Conservation (phyloP, 2,113 vertebrate species). For the Urocynchramus pylzowi region DNA sequence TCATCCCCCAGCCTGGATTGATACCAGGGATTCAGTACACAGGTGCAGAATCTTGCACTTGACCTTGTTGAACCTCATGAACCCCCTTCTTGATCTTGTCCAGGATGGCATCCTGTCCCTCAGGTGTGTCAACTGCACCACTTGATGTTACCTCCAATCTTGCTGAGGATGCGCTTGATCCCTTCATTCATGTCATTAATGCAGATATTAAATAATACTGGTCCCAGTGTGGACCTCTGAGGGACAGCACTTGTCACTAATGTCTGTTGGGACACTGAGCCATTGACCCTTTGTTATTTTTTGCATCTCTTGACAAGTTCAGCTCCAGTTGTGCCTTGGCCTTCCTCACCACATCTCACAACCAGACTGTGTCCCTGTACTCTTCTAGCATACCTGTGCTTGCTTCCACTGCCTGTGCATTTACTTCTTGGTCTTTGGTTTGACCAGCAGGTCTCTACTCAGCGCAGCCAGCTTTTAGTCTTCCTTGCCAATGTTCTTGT, state of each 20-base stretch:
- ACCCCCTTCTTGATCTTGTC: not conserved
- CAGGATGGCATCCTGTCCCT: not conserved
- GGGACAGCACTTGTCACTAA: not conserved
- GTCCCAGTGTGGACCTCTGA: not conserved
- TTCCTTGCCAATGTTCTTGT: not conserved
- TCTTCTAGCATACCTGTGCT: not conserved
- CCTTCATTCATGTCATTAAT: not conserved
- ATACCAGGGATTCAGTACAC: not conserved
- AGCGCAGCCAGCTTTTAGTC: not conserved
- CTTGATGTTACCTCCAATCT: not conserved
- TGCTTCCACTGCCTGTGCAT: not conserved
- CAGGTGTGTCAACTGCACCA: not conserved
- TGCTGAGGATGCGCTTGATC: not conserved
- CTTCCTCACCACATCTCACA: not conserved
- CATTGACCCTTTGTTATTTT: not conserved
- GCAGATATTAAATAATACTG: not conserved
- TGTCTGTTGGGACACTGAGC: not conserved
- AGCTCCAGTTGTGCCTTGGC: not conserved
- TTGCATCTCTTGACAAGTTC: not conserved
- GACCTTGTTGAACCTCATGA: not conserved
- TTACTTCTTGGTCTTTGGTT: not conserved
- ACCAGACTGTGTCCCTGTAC: not conserved
- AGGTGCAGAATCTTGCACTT: not conserved
- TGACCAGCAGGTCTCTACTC: not conserved
- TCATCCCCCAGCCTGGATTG: fast-evolving